Evolutionary conservation across 2,113 vertebrate genomes (phyloP).

Genomic region (Montifringilla adamsi): DNA sequence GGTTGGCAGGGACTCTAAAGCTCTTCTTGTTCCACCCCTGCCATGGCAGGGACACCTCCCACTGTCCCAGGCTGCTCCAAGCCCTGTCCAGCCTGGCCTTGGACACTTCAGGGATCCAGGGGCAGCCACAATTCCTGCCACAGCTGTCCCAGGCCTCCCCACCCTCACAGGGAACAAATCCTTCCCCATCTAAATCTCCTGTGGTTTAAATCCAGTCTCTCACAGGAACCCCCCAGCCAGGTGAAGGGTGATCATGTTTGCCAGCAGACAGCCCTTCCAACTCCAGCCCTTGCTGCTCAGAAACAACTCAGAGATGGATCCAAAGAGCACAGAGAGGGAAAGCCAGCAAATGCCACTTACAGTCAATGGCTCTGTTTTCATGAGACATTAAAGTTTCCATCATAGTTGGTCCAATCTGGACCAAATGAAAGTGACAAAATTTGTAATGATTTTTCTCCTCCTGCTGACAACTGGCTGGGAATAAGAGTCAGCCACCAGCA

Average conservation of each 20-base stretch:
- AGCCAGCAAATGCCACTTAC: background rate
- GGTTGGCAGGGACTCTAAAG: background rate
- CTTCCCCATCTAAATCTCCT: background rate
- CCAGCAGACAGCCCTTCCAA: background rate
- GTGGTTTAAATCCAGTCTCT: background rate
- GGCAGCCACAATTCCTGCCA: background rate
- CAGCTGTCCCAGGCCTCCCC: background rate
- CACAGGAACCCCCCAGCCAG: background rate
- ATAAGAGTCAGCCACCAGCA: background rate
- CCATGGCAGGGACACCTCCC: background rate
- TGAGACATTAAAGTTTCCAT: slow-evolving; percentile 15
- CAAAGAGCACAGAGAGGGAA: background rate
- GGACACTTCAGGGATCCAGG: background rate
- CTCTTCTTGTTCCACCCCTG: rapidly evolving
- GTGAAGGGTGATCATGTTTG: background rate
- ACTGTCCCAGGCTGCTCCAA: background rate
- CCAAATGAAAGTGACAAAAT: slow-evolving; percentile 32
- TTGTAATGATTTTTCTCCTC: slow-evolving; percentile 8
- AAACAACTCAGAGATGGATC: background rate
- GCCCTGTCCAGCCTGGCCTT: rapidly evolving
- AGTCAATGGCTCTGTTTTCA: slow-evolving; percentile 8
- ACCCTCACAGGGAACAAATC: background rate
- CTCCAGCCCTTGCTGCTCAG: background rate
- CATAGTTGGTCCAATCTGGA: slow-evolving; percentile 38
- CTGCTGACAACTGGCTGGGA: slow-evolving; percentile 14